Evolutionary conservation across 2,888 invertebrate genomes (phyloP), one percentile per base, ranked within the genome.

Genomic region (Plebejus argus): DNA sequence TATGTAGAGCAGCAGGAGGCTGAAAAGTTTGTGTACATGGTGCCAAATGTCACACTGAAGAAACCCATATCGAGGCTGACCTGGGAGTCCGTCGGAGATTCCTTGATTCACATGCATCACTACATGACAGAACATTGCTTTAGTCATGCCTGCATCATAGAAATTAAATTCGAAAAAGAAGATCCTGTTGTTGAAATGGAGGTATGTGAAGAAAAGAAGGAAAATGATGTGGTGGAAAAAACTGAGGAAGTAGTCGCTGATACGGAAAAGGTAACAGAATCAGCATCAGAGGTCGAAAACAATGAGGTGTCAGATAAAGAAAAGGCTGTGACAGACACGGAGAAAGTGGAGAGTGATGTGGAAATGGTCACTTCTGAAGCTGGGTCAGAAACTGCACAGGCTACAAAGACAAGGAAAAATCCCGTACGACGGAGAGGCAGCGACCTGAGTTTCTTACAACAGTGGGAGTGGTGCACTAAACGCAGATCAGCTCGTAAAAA

Each of bases 401-500:
- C 91, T 33, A 81, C 84, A 58, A 74, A 95, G 94, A 84, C 76
- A 20, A 76, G 76, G 78, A 95, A 95, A 82, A 88, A 90, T 70
- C 89, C 94, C 12, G 94, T 93, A 1, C 95, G 97, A 82, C 91
- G 97, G n/a, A 93, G 97, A 79, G 95, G 97, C 61, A 97, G 96
- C 88, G 96, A 96, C 49, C 90, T 97, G 18, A 96, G 96, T 76
- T 96, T 96, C 82, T 88, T 97, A 33, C 96, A 97, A 83, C 96
- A 96, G 82, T 97, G 97, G 97, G 96, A 96, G 76, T 97, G 97
- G 96, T 97, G 97, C 82, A 76, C 56, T 20, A 96, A 95, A 82
- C 86, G 95, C 28, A 93, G 95, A 80, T 94, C 95, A 15, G 90
- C 90, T 0, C 85, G 93, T n/a, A 94, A 93, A 78, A 94, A 93